Conservation (phyloP, 2,113 vertebrate genomes). For the Lynx canadensis region DNA sequence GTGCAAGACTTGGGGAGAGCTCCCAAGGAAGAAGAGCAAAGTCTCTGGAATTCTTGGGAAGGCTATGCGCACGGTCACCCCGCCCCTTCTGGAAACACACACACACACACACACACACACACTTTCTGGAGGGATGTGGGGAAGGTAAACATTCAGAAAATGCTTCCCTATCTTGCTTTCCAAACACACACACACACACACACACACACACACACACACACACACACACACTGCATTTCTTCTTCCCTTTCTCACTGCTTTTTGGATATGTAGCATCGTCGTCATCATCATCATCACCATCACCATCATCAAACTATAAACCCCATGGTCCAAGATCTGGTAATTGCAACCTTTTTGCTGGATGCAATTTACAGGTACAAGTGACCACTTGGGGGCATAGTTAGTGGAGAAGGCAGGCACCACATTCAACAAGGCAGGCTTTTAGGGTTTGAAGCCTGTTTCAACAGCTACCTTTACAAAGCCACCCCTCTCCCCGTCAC, state of each 20-base stretch:
- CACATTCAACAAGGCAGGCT: neutral
- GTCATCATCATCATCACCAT: neutral
- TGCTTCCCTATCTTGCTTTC: neutral
- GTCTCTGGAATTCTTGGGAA: neutral
- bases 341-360: constrained; percentile 4
- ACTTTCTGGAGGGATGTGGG: neutral
- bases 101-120: neutral
- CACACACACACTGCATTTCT: neutral
- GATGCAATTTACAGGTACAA: constrained; percentile 33
- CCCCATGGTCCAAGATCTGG: neutral
- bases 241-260: neutral
- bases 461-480: neutral
- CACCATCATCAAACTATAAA: neutral
- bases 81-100: neutral
- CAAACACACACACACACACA: neutral
- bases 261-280: neutral
- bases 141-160: constrained; percentile 38
- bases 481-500: too few species aligned
- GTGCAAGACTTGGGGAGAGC: neutral
- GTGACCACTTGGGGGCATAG: constrained; percentile 74
- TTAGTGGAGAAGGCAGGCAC: constrained; percentile 54
- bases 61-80: neutral
- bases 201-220: neutral
- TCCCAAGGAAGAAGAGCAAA: neutral
- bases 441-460: neutral